A percentile compares a stretch with the other conserved stretches of the same genome.
Evolutionary conservation across 2,888 invertebrate genomes (phyloP).

Genomic region (Trissolcus brochymenae): DNA sequence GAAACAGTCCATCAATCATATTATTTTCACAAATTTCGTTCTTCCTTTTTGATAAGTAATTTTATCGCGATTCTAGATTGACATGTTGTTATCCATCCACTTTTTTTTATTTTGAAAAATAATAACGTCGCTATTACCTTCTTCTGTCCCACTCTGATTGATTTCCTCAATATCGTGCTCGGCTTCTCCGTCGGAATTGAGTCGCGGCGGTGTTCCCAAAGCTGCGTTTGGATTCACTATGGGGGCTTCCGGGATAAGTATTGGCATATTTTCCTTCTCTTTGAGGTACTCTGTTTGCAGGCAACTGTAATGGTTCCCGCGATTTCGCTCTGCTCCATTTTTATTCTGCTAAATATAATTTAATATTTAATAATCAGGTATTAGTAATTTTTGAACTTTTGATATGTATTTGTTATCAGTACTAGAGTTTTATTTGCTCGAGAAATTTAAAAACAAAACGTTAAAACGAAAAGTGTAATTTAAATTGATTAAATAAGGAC

Average conservation of each 20-base stretch:
- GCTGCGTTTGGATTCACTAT: constrained; percentile 75
- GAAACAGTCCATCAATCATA: neutral
- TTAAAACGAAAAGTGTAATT: no score
- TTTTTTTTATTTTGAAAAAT: constrained; percentile 16
- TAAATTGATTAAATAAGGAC: no score
- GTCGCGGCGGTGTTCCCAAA: constrained; percentile 73
- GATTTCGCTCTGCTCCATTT: constrained; percentile 47
- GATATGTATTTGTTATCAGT: no score
- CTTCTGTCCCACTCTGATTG: constrained; percentile 70
- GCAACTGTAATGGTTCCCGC: constrained; percentile 60
- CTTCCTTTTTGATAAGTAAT: neutral
- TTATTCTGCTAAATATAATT: no score
- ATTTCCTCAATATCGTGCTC: constrained; percentile 72
- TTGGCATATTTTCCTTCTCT: constrained; percentile 71
- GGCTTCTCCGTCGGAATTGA: constrained; percentile 73
- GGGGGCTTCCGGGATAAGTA: constrained; percentile 74
- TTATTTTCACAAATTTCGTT: neutral
- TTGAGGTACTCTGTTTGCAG: constrained; percentile 67
- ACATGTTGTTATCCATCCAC: neutral
- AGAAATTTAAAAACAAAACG: no score
- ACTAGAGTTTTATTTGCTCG: no score
- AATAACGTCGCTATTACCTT: constrained; percentile 63
- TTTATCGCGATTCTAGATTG: neutral
- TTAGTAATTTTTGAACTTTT: no score
- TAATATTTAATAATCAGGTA: no score